phyloP scores from a whole-genome alignment of 2,113 vertebrate species.

The Philantomba maxwellii region DNA sequence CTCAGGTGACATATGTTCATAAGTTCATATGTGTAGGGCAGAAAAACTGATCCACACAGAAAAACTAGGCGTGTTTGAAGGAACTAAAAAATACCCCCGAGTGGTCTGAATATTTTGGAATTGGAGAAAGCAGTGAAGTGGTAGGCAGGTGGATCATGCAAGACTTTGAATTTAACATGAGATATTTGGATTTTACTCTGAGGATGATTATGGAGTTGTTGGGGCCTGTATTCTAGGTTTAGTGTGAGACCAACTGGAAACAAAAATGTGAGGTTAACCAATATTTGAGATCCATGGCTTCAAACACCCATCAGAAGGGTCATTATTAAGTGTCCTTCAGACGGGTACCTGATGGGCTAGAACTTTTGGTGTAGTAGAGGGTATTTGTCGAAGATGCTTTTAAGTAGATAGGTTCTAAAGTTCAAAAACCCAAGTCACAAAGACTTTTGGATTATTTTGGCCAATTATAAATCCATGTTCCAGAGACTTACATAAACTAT shows the following conservation, averaged over 20 bases:
- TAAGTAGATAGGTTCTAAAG: neutral
- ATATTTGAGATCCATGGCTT: neutral
- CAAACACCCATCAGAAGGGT: neutral
- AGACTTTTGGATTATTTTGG: neutral
- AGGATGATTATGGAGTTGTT: neutral
- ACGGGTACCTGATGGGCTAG: neutral
- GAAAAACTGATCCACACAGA: neutral
- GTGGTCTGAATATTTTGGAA: neutral
- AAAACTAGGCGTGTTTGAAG: neutral
- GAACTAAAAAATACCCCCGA: neutral
- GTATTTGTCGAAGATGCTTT: neutral
- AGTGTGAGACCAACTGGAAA: neutral
- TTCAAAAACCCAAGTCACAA: neutral
- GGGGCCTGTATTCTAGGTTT: neutral
- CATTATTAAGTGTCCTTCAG: neutral
- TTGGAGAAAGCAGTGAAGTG: neutral
- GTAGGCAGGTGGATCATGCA: neutral
- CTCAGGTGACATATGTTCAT: neutral
- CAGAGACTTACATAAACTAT: neutral
- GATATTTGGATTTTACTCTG: neutral
- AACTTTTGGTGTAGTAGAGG: neutral
- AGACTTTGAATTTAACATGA: neutral
- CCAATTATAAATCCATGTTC: neutral
- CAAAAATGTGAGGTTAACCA: neutral
- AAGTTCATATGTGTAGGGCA: neutral